Evolutionary conservation across 2,797 vertebrate species (phyloP).

Genomic region (Pseudochaenichthys georgianus): DNA sequence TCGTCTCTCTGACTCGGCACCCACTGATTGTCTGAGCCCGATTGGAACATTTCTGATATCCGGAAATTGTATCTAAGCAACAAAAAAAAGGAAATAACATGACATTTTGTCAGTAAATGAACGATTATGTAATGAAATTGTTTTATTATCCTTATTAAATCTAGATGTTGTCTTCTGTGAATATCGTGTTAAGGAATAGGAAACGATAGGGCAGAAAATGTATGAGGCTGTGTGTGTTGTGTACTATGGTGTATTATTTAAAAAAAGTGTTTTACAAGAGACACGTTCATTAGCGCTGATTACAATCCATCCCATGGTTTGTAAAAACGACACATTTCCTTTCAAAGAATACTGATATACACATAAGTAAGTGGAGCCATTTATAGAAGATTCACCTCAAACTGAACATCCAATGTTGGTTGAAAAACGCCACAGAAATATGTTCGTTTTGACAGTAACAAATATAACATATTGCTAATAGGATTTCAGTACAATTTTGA

Average conservation of each 20-base stretch:
- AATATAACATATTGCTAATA: too few species aligned
- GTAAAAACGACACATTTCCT: too few species aligned
- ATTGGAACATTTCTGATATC: constrained; percentile 83
- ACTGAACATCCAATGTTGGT: too few species aligned
- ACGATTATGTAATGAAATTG: constrained; percentile 50
- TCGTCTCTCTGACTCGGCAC: constrained; percentile 73
- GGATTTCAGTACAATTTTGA: too few species aligned
- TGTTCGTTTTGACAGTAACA: too few species aligned
- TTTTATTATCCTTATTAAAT: constrained; percentile 60
- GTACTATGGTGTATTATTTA: too few species aligned
- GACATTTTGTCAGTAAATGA: constrained; percentile 48
- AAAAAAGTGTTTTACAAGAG: too few species aligned
- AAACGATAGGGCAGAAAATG: constrained; percentile 1
- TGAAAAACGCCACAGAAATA: too few species aligned
- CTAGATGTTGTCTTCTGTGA: constrained; percentile 21
- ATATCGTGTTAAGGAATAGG: constrained; percentile 19
- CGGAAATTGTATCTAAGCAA: constrained; percentile 32
- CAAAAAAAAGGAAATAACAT: constrained; percentile 38
- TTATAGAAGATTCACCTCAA: too few species aligned
- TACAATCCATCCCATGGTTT: neutral
- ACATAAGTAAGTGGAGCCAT: too few species aligned
- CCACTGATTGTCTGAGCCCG: constrained; percentile 75
- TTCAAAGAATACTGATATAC: too few species aligned
- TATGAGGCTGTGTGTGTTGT: neutral
- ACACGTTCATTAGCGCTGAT: constrained; percentile 5